A percentile compares a stretch with the other conserved stretches of the same genome.
These are phyloP conservation scores for Morpho helenor DNA, from an alignment of 2,888 invertebrate species.

Conservation along the genomic window DNA sequence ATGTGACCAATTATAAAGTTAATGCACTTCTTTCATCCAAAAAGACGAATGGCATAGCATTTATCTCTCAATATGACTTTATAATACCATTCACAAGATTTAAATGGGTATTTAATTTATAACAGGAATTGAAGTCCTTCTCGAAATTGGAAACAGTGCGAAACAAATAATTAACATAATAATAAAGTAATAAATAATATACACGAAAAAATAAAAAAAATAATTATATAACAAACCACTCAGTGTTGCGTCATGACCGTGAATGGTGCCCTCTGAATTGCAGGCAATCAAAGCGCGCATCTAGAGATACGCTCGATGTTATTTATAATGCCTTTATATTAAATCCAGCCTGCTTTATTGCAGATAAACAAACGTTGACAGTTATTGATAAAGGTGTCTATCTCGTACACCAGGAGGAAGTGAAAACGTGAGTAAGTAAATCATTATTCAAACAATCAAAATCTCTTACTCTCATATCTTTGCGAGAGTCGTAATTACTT, in stretches of 20 bases:
- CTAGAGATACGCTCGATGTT: slow-evolving; percentile 22
- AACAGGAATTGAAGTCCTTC: too few species aligned
- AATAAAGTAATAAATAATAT: too few species aligned
- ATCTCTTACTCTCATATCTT: slow-evolving; percentile 27
- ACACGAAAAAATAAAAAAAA: too few species aligned
- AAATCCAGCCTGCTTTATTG: slow-evolving; percentile 35
- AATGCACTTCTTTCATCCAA: too few species aligned
- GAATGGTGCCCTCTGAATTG: slow-evolving; percentile 21
- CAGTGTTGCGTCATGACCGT: slow-evolving; percentile 17
- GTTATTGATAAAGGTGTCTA: slow-evolving; percentile 49
- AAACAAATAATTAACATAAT: too few species aligned
- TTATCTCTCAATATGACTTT: too few species aligned
- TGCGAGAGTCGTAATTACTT: slow-evolving; percentile 31
- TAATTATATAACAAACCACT: slow-evolving; percentile 8
- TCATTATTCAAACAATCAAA: slow-evolving; percentile 30
- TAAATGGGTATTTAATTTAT: too few species aligned
- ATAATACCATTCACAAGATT: too few species aligned
- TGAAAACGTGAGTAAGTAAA: slow-evolving; percentile 60
- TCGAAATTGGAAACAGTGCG: too few species aligned
- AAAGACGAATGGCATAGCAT: too few species aligned
- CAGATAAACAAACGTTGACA: slow-evolving; percentile 49
- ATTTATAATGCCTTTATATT: slow-evolving; percentile 25
- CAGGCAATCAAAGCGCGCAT: slow-evolving; percentile 20
- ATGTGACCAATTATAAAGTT: too few species aligned
- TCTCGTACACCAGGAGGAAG: slow-evolving; percentile 43